Evolutionary conservation across 1,140 invertebrate species (phyloP), one percentile per base, ranked within the genome.

Genomic region (Thaumatotibia leucotreta): DNA sequence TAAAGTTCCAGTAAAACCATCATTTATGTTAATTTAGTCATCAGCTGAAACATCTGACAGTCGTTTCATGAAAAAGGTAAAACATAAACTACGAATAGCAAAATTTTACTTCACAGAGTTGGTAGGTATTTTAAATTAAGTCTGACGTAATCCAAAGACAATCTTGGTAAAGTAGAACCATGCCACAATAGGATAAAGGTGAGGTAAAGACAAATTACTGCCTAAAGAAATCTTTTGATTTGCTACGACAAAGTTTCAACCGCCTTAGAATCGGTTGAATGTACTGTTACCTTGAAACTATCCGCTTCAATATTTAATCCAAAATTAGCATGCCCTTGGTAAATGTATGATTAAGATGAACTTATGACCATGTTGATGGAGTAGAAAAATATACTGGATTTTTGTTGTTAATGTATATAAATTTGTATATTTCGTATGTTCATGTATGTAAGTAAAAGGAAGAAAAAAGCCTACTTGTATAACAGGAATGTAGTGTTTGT

Each of bases 261-360:
- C 14, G 35, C 35, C 35, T n/a, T 39, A 11, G 4, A 39, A 39
- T 39, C 5, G 4, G 35, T 39, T 39, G 35, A 39, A 27, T 10
- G 50, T 54, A 54, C 50, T 27, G 50, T 54, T 54, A 11, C 50
- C 50, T 54, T 54, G 50, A 54, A 54, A 23, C 50, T 54, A 54
- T 54, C 35, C 35, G 35, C 35, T 39, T 39, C n/a, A 14, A 39
- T 39, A 39, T 39, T 39, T 39, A 17, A 39, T 39, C 35, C n/a
- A 5, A 39, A 39, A 39, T 39, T 39, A 39, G 35, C 35, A 14
- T 39, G 35, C 35, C 35, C 35, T 39, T 39, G 35, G 35, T 39
- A 39, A 39, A 39, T 39, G 11, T 11, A n/a, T 11, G 10, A 0
- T n/a, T 14, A n/a, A 39, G 35, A 39, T 39, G 35, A 39, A 39